These are phyloP conservation scores for Andricus grossulariae DNA, from an alignment of 1,140 invertebrate species.

Conservation along the genomic window DNA sequence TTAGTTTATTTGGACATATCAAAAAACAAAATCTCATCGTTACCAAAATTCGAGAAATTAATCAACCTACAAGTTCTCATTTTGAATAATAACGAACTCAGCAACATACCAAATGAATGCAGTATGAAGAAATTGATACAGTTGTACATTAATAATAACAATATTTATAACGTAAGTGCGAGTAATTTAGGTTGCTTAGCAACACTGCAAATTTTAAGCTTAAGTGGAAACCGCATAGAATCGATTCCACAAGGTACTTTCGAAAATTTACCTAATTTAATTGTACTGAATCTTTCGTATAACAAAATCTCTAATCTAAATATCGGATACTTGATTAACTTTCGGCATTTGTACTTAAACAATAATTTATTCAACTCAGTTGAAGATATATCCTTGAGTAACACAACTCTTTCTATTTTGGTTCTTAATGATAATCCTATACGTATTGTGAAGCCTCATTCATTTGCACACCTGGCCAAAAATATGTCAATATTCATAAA, in stretches of 20 bases:
- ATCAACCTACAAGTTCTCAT: neutral
- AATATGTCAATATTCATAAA: neutral
- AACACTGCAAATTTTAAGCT: neutral
- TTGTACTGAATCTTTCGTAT: neutral
- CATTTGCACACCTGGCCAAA: neutral
- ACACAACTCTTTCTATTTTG: constrained; percentile 10
- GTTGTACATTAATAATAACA: constrained; percentile 32
- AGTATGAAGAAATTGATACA: constrained; percentile 17
- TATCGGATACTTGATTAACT: neutral
- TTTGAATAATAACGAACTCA: constrained; percentile 27
- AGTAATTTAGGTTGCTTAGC: neutral
- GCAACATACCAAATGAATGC: neutral
- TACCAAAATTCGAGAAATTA: neutral
- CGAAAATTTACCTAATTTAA: neutral
- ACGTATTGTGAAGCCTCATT: neutral
- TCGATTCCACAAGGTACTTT: neutral
- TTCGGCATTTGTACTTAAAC: neutral
- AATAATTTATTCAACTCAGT: neutral
- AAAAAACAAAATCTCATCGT: neutral
- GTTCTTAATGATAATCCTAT: neutral
- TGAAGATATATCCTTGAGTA: neutral
- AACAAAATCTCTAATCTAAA: neutral
- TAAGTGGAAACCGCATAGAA: neutral
- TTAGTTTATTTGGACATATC: constrained; percentile 28
- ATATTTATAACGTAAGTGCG: neutral